Evolutionary conservation across 2,797 vertebrate species (phyloP).

Genomic region (Lepus oiostolus): DNA sequence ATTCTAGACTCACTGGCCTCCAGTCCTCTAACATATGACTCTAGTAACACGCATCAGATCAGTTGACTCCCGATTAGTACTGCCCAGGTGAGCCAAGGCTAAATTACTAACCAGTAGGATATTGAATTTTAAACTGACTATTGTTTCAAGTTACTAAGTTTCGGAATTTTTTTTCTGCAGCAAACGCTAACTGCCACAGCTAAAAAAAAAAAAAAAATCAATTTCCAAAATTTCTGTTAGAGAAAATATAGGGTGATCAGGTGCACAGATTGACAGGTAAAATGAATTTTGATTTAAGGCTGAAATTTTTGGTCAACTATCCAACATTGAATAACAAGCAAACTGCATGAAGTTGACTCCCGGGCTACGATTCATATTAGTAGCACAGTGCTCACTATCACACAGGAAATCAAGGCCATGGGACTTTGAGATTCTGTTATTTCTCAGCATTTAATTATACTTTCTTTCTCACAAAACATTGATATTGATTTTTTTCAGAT

Average conservation of each 20-base stretch:
- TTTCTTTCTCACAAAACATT: neutral
- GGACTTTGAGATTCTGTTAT: neutral
- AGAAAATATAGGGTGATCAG: neutral
- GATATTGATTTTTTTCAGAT: constrained; percentile 2
- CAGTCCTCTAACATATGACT: neutral
- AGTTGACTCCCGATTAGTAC: neutral
- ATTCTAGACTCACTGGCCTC: neutral
- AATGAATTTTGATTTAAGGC: neutral
- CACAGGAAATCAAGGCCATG: neutral
- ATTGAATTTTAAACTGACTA: neutral
- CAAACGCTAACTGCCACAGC: neutral
- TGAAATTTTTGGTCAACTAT: neutral
- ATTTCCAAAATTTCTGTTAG: constrained; percentile 2
- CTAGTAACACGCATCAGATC: neutral
- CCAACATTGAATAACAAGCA: neutral
- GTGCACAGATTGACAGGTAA: neutral
- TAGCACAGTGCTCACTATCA: neutral
- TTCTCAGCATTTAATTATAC: neutral
- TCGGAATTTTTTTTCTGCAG: neutral
- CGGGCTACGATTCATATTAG: neutral
- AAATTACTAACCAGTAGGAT: neutral
- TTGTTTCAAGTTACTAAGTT: constrained; percentile 4
- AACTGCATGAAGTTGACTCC: constrained; percentile 4
- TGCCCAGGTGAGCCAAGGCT: neutral
- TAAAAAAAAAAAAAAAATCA: neutral